Conservation (phyloP, 2,797 vertebrate genomes). For the Clamator glandarius region DNA sequence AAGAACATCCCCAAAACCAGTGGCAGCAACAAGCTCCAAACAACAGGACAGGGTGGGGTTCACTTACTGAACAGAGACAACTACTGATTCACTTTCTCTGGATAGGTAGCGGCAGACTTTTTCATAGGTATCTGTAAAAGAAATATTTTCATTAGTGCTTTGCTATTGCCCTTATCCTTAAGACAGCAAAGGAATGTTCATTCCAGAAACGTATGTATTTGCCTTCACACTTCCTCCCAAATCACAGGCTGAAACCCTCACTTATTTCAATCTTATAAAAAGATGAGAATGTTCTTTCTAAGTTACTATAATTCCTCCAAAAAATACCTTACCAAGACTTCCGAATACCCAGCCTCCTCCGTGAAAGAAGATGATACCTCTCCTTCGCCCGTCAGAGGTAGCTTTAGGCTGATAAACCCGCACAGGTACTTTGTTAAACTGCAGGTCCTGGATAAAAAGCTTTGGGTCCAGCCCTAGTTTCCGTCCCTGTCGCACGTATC, state of each 20-base stretch:
- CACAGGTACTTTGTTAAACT: conserved; percentile 80
- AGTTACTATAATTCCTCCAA: background rate
- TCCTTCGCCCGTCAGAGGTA: conserved; percentile 67
- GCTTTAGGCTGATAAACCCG: conserved; percentile 82
- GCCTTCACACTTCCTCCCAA: background rate
- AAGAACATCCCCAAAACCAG: background rate
- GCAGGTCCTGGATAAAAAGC: conserved; percentile 80
- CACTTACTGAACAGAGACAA: conserved; percentile 84
- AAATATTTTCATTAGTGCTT: conserved; percentile 4
- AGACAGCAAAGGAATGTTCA: background rate
- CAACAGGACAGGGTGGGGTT: background rate
- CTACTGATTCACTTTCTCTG: conserved; percentile 77
- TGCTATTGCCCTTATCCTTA: background rate
- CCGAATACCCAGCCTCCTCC: conserved; percentile 85
- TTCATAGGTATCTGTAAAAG: conserved; percentile 79
- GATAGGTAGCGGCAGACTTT: conserved; percentile 82
- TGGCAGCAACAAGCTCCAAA: background rate
- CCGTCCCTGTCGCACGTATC: conserved; percentile 65
- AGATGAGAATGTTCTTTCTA: background rate
- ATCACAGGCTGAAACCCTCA: background rate
- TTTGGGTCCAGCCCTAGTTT: conserved; percentile 71
- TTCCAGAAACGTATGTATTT: background rate
- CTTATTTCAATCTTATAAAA: background rate
- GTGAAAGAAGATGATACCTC: conserved; percentile 83
- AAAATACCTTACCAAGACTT: conserved; percentile 66